Conservation (phyloP, 2,888 invertebrate genomes). For the Philonicus albiceps region DNA sequence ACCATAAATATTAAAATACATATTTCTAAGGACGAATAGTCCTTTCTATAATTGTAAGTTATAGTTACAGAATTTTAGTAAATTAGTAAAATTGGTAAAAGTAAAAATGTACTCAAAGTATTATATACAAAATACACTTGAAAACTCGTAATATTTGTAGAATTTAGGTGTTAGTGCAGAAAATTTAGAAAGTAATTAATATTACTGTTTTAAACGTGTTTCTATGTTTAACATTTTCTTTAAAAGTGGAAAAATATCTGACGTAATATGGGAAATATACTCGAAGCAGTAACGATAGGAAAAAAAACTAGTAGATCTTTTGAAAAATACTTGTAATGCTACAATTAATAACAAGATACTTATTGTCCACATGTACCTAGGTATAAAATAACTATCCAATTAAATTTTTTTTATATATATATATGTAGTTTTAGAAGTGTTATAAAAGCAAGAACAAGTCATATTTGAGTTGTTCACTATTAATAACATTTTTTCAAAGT, state of each 20-base stretch:
- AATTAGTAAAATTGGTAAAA: neutral
- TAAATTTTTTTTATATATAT: neutral
- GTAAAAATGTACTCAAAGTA: neutral
- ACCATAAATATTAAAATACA: neutral
- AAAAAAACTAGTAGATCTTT: neutral
- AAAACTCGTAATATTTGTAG: conserved; percentile 33
- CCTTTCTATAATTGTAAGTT: neutral
- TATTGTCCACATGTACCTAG: neutral
- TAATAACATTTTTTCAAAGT: neutral
- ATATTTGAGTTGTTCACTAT: conserved; percentile 27
- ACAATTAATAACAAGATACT: neutral
- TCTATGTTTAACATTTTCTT: conserved; percentile 3
- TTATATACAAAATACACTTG: neutral
- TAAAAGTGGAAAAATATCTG: conserved; percentile 43
- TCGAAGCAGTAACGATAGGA: neutral
- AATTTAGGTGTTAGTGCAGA: neutral
- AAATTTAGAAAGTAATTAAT: neutral
- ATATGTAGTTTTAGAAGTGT: neutral
- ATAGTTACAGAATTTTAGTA: neutral
- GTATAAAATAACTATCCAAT: neutral
- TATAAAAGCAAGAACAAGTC: conserved; percentile 43
- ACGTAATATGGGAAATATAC: conserved; percentile 47
- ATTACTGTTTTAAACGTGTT: neutral
- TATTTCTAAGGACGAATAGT: neutral
- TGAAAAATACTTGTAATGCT: neutral